Conservation (phyloP, 2,888 invertebrate species). For the Sphecodes monilicornis region DNA sequence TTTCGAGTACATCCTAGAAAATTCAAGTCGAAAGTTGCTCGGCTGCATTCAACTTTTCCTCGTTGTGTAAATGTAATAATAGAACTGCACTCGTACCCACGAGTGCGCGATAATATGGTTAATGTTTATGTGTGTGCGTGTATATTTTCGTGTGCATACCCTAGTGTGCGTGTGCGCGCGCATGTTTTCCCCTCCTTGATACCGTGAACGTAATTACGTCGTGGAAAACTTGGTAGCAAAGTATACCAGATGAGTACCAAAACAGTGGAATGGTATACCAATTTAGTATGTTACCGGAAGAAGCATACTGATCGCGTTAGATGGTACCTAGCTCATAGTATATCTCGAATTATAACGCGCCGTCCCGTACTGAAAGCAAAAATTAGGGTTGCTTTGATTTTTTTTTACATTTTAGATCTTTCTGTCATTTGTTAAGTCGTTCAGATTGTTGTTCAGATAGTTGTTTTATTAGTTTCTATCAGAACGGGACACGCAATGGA, state of each 20-base stretch:
- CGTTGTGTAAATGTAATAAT: slow-evolving; percentile 18
- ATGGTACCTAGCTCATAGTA: slow-evolving; percentile 81
- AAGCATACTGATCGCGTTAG: slow-evolving; percentile 63
- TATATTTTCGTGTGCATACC: background rate
- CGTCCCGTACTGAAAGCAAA: slow-evolving; percentile 54
- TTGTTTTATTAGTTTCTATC: slow-evolving; percentile 49
- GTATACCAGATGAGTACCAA: background rate
- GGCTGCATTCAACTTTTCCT: slow-evolving; percentile 42
- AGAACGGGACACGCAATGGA: slow-evolving; percentile 63
- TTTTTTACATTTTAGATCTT: background rate
- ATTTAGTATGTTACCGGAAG: background rate
- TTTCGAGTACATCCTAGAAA: slow-evolving; percentile 50
- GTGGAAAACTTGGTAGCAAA: slow-evolving; percentile 1
- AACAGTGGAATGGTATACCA: background rate
- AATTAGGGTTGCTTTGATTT: background rate
- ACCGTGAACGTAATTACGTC: slow-evolving; percentile 5
- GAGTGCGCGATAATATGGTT: slow-evolving; percentile 21
- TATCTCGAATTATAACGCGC: slow-evolving; percentile 61
- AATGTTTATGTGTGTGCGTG: background rate
- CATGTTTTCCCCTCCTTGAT: background rate
- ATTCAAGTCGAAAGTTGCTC: slow-evolving; percentile 42
- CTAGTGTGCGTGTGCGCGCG: background rate
- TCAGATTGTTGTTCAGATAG: background rate
- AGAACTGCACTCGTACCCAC: slow-evolving; percentile 28
- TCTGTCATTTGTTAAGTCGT: too few relatives aligned